phyloP scores from a whole-genome alignment of 2,888 invertebrate species.

The Cheiracanthium punctorium region DNA sequence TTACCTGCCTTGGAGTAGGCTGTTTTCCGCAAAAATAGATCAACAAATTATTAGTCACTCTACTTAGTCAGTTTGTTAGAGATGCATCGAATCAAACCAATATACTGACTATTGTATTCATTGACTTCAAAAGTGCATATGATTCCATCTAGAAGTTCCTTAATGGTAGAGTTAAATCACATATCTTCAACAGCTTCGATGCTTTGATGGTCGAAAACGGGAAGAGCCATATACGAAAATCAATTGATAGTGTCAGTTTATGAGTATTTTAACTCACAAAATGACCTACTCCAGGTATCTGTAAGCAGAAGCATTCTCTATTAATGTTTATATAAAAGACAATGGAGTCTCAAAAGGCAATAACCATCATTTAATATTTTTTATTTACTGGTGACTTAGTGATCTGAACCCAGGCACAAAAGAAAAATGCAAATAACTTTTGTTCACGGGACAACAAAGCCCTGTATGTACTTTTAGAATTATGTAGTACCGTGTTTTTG shows the following conservation, averaged over 20 bases:
- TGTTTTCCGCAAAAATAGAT: not conserved
- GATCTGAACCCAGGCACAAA: too few relatives aligned
- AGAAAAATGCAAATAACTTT: too few relatives aligned
- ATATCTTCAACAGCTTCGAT: not conserved
- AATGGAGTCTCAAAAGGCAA: not conserved
- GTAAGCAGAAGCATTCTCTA: not conserved
- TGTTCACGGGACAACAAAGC: too few relatives aligned
- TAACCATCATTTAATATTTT: not conserved
- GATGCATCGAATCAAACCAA: not conserved
- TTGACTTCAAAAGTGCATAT: not conserved
- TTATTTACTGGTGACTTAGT: not conserved
- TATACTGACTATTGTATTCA: not conserved
- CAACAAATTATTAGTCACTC: not conserved
- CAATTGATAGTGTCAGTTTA: not conserved
- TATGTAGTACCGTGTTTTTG: too few relatives aligned
- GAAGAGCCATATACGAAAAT: not conserved
- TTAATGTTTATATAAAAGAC: not conserved
- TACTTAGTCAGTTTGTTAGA: not conserved
- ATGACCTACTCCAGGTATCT: not conserved
- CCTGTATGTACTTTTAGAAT: too few relatives aligned
- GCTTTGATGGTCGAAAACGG: not conserved
- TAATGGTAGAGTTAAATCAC: not conserved
- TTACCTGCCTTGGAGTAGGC: not conserved
- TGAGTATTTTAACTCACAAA: not conserved
- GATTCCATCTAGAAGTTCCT: not conserved